Conservation (phyloP, 2,888 invertebrate species). For the Agrochola lota region DNA sequence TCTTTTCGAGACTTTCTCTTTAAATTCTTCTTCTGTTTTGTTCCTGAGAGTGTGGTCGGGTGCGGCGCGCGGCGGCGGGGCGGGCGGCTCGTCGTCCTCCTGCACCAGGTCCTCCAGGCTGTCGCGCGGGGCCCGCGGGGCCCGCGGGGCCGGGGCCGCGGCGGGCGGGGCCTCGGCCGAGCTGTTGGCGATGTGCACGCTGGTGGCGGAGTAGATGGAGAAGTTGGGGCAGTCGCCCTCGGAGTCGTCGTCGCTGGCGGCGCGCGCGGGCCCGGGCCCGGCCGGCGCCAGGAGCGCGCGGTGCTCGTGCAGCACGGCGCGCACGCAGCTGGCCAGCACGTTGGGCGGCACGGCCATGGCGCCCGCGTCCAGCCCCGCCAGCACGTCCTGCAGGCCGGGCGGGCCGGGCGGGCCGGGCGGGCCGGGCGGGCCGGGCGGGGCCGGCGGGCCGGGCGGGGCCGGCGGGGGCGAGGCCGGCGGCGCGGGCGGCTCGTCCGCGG, state of each 20-base stretch:
- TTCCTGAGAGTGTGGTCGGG: conserved; percentile 55
- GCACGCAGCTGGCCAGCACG: conserved; percentile 81
- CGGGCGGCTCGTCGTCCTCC: conserved; percentile 57
- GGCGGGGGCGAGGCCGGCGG: conserved; percentile 35
- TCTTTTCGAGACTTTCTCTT: conserved; percentile 82
- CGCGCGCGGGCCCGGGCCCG: conserved; percentile 64
- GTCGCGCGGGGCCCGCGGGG: conserved; percentile 35
- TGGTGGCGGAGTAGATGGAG: conserved; percentile 95
- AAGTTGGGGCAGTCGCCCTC: conserved; percentile 96
- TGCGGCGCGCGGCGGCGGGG: conserved; percentile 1
- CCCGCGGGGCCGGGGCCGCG: conserved; percentile 42
- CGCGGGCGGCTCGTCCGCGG: conserved; percentile 24
- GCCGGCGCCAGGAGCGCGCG: conserved; percentile 70
- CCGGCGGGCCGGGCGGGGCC: conserved; percentile 8
- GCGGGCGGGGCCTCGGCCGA: conserved; percentile 58
- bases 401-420: conserved; percentile 65
- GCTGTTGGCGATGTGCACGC: conserved; percentile 93
- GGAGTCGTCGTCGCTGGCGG: conserved; percentile 85
- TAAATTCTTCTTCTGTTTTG: conserved; percentile 79
- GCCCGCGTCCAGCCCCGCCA: neutral
- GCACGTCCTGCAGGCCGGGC: conserved; percentile 77
- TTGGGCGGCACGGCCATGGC: conserved; percentile 74
- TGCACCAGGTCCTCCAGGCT: conserved; percentile 63
- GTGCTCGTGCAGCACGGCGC: conserved; percentile 83
- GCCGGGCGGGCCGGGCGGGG: conserved; percentile 29